Base-by-base conservation (phyloP, 2,888 invertebrate species). In the Eilema sororculum region DNA sequence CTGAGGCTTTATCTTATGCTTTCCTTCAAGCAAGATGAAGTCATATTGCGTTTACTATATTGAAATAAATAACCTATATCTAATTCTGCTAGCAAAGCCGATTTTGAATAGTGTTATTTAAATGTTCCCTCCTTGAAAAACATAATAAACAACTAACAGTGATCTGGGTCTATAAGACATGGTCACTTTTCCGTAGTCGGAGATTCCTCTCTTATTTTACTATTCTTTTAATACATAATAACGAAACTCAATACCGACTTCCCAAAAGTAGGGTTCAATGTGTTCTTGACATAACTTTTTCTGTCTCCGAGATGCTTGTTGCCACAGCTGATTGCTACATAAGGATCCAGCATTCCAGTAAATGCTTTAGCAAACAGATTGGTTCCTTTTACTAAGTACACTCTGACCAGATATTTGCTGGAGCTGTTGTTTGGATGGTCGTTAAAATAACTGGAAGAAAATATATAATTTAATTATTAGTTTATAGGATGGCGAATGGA, bases 251-350 rank as follows among this genome's bases (percentile, higher is more conserved):
- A 25, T 56, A 82, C 88, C 87, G 91, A 97, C 96, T 96, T 97
- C 67, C 98, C 99, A 91, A 98, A 99, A 28, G 97, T 95, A 0
- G 99, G 99, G 93, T 98, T 98, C 24, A 97, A 90, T 79, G 97
- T 97, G 87, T 97, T 97, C 2, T 96, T 95, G 56, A 97, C 93
- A 87, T 96, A 97, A 81, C 96, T 96, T 22, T 97, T 97, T 66
- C 96, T 96, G 88, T 98, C 98, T 58, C 91, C 92, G 8, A 88
- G 75, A 1, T 93, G 92, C 71, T 96, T 96, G 64, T 96, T 95
- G 0, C 98, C 98, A 61, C 98, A 95, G 68, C 94, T 95, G 10
- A 98, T 88, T 20, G 96, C 94, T 0, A 98, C 93, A 85, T 98
- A 99, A 0, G 98, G 97, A 90, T 98, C 98, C 0, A 98, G 97